Base-by-base conservation (phyloP, 23 tunicate genomes). In the Aplidium turbinatum region DNA sequence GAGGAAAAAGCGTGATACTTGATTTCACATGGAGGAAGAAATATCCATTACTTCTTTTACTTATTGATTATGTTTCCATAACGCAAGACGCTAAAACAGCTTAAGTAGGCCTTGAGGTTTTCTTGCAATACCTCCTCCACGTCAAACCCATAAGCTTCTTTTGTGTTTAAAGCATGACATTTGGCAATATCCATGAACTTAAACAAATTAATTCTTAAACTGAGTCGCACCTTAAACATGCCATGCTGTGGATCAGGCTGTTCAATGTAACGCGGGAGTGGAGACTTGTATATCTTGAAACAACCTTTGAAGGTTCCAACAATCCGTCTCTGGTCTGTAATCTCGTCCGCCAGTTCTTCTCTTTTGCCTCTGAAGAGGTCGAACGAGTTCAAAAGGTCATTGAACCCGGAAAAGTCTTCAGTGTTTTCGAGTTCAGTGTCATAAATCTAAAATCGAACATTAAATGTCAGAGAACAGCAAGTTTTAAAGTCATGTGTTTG, bases 221-320 rank as follows among this genome's bases (percentile, higher is more conserved):
- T n/a, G n/a, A 25, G 4, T 16, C 72, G 47, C 57, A 91, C 98
- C 81, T 93, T 93, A 38, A 93, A 93, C 98, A 93, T 93, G 46
- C 98, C 98, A 34, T 54, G 60, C 48, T 85, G 84, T 2, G 98
- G 98, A 52, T 86, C 93, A 31, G 98, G 98, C 42, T 85, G 98
- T 63, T 93, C 98, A 22, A 86, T 45, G 50, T 90, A 70, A 19
- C 63, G 80, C 3, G 94, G 85, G 3, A 93, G 53, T 2, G 98
- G 98, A 27, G 31, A 56, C 19, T 87, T 86, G 58, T 93, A 93
- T 35, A 89, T 89, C 61, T 82, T 76, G 70, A 89, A 89, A 3
- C 79, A 78, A 27, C 96, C 96, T 51, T 89, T 89, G 72, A 89
- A 89, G 13, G 70, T 53, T 38, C 96, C 96, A 0, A 89, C 96